Conservation (phyloP, 1,140 invertebrate genomes). For the Ceratina calcarata region DNA sequence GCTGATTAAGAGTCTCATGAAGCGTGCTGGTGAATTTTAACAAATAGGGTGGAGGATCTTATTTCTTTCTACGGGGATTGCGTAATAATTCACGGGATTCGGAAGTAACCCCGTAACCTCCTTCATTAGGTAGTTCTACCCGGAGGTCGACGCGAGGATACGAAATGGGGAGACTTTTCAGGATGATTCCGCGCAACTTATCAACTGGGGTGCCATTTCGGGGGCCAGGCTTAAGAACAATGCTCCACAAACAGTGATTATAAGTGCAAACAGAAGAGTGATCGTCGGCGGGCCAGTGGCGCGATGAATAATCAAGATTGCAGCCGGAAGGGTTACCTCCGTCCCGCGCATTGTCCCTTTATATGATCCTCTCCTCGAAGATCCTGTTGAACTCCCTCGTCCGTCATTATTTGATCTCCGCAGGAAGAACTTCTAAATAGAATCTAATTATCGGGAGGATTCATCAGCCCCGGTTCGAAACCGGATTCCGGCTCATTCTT, state of each 20-base stretch:
- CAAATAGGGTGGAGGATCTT: too few relatives aligned
- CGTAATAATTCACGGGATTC: slow-evolving; percentile 19
- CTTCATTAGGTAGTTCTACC: slow-evolving; percentile 38
- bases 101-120: slow-evolving; percentile 29
- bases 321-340: slow-evolving; percentile 5
- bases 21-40: background rate
- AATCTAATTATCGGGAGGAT: background rate
- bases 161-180: slow-evolving; percentile 9
- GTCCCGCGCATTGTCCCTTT: background rate
- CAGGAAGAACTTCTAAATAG: background rate
- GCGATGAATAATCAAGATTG: slow-evolving; percentile 42
- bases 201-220: slow-evolving; percentile 42
- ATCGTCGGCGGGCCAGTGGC: slow-evolving; percentile 24
- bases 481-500: background rate
- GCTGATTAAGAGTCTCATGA: background rate
- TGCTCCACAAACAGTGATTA: slow-evolving; percentile 46
- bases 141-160: background rate
- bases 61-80: background rate
- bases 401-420: background rate
- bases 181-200: slow-evolving; percentile 37
- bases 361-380: background rate
- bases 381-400: background rate
- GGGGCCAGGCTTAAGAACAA: slow-evolving; percentile 41
- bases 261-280: slow-evolving; percentile 44
- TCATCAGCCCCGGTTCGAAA: background rate